Percentiles rank a stretch among this genome's conserved stretches.
These are phyloP conservation scores for Drosophila siamana DNA, from an alignment of 2,888 invertebrate species.

Conservation along the genomic window DNA sequence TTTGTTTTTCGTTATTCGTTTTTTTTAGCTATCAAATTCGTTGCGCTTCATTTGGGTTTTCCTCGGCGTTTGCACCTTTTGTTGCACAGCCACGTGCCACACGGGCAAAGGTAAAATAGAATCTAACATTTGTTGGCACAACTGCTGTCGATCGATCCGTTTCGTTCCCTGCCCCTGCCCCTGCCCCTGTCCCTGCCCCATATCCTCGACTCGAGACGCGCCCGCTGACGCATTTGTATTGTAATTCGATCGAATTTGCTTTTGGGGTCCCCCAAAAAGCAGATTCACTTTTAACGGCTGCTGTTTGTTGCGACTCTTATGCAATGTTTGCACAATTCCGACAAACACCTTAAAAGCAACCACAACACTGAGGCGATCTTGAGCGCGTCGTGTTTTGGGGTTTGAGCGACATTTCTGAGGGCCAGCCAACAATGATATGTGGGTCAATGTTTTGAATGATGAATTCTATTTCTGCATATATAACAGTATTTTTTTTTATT, in stretches of 20 bases:
- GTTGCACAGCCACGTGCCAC: conserved; percentile 69
- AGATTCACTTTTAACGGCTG: conserved; percentile 67
- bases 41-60: conserved; percentile 67
- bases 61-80: conserved; percentile 70
- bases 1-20: neutral
- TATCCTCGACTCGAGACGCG: conserved; percentile 28
- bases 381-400: conserved; percentile 27
- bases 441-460: conserved; percentile 64
- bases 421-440: conserved; percentile 57
- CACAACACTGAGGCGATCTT: conserved; percentile 48
- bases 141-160: conserved; percentile 63
- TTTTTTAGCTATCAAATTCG: conserved; percentile 69
- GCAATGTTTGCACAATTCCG: conserved; percentile 67
- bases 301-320: conserved; percentile 53
- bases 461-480: conserved; percentile 58
- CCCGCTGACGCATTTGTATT: conserved; percentile 59
- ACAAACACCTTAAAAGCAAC: conserved; percentile 19
- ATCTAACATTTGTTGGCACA: conserved; percentile 75
- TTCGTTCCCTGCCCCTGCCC: neutral
- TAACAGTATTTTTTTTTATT: conserved; percentile 70
- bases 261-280: conserved; percentile 19
- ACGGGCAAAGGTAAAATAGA: conserved; percentile 27
- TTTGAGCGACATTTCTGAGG: conserved; percentile 40
- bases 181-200: conserved; percentile 19
- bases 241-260: conserved; percentile 67